Base-by-base conservation (phyloP, 2,797 vertebrate species). In the Coregonus suidteri region DNA sequence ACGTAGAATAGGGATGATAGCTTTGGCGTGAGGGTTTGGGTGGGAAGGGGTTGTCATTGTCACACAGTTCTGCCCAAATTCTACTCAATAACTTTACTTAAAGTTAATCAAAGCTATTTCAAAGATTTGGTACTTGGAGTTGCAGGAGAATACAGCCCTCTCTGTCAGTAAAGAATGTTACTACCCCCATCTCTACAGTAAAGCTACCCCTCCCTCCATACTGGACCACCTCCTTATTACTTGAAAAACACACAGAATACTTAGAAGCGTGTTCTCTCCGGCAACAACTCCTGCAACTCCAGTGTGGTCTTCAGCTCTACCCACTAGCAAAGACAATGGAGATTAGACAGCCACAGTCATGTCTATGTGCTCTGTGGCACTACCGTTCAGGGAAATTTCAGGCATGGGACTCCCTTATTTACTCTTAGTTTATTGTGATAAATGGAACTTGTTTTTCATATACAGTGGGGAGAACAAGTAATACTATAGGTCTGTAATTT, bases 201-300 rank as follows among this genome's bases (percentile, higher is more conserved):
- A 34, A 71, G 11, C 68, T 62, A 20, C 74, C 68, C 1, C 1
- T 0, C 56, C 54, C 30, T 35, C 34, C 13, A 25, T 14, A 41
- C 13, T 64, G 77, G 71, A 15, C 76, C 74, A 73, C 37, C 73
- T 62, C 75, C 79, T 82, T 70, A 79, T 82, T 83, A 82, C 74
- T 78, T 80, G 59, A 84, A 82, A 84, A 82, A 16, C 25, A 11
- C 69, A 52, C 47, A 71, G 37, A 71, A 13, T 56, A 47, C 41
- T 47, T 47, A 11, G 9, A 47, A 11, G 41, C 9, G 11, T 47
- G 41, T 47, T 47, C 41, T 47, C 41, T 47, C 41, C 9, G 41
- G 41, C 41, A 47, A 11, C 41, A 3, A 11, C 41, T 47, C 9
- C 41, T 47, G 41, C n/a, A n/a, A n/a, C n/a, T n/a, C n/a, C n/a